phyloP scores from a whole-genome alignment of 2,113 vertebrate species.

The Uropsilus gracilis region DNA sequence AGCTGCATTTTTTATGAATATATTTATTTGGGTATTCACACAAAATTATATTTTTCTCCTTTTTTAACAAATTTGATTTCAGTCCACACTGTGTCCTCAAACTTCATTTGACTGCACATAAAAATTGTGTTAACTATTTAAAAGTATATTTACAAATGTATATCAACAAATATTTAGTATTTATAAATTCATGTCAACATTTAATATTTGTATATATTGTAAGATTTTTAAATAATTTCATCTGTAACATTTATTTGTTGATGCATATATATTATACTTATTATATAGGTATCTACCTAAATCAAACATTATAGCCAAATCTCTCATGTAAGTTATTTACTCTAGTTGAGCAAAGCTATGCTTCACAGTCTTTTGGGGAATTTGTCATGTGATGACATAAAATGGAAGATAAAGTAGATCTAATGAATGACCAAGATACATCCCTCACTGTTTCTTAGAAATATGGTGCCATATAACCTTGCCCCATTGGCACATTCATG shows the following conservation, averaged over 20 bases:
- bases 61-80: not conserved
- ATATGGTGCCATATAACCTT: not conserved
- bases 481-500: not conserved
- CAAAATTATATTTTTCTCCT: not conserved
- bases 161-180: no score
- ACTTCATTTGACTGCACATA: not conserved
- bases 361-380: slow-evolving; percentile 22
- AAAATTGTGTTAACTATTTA: not conserved
- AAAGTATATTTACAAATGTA: not conserved
- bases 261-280: not conserved
- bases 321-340: not conserved
- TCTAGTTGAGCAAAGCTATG: not conserved
- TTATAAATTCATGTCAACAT: not conserved
- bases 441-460: not conserved
- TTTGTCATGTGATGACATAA: not conserved
- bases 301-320: not conserved
- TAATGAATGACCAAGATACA: not conserved
- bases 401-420: slow-evolving; percentile 20
- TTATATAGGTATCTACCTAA: not conserved
- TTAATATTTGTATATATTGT: not conserved
- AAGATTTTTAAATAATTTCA: not conserved
- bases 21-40: slow-evolving; percentile 9
- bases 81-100: not conserved
- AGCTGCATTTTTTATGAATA: not conserved
- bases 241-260: not conserved